Evolutionary conservation across 2,888 invertebrate genomes (phyloP), one percentile per base, ranked within the genome.

Genomic region (Amphipyra berbera): DNA sequence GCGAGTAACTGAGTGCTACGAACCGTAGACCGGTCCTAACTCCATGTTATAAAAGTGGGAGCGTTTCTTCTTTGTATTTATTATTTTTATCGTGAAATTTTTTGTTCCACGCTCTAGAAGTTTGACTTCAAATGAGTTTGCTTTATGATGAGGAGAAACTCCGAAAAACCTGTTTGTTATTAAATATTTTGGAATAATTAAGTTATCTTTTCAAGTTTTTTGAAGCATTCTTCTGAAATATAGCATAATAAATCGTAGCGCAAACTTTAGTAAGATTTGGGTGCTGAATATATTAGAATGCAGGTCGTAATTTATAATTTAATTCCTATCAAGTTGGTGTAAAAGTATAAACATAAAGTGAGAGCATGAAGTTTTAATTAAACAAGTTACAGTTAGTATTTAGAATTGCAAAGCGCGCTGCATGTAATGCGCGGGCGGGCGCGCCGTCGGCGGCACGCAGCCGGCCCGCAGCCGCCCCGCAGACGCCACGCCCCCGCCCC

Each of bases 281-380:
- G 48, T 14, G 33, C 15, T 35, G 61, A 61, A 61, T 79, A 40
- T 57, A 76, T 71, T 76, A 70, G 72, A 64, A 49, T 74, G 61
- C 56, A 65, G 55, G 66, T 68, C 67, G 47, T 75, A 61, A 73
- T 65, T 75, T 64, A 81, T 68, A 52, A 69, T 71, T 54, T 73
- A 58, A 66, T 73, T 63, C 53, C 63, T 57, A 69, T 65, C 42
- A 66, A 74, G 68, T 73, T 55, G 40, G 57, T 55, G 54, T 54
- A 46, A 73, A 73, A 73, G 68, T 64, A 61, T 71, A 68, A 78
- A 76, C 65, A 66, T 63, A 70, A 72, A 67, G 52, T 55, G 60
- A 38, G 47, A 41, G 44, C 47, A 57, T 59, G 56, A 84, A 83
- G 78, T 82, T 83, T 81, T 84, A 84, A 83, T 84, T 74, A 81